A percentile compares a stretch with the other conserved stretches of the same genome.
phyloP scores from a whole-genome alignment of 2,113 vertebrate genomes.

The Cathartes aura region DNA sequence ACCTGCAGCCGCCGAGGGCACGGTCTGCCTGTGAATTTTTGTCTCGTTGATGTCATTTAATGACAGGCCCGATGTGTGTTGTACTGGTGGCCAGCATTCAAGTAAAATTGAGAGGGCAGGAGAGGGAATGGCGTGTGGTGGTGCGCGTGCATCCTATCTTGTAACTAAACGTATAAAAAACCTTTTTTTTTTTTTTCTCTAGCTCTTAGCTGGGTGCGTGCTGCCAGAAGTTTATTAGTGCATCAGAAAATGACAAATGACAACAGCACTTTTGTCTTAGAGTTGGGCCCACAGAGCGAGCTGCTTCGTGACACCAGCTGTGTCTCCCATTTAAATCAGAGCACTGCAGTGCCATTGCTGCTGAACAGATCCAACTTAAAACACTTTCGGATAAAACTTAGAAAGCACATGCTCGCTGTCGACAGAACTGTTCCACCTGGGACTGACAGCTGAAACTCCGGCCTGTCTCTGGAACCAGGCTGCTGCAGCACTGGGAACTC shows the following conservation, averaged over 20 bases:
- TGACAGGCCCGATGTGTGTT: background rate
- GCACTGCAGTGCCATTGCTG: no score
- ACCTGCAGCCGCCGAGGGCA: background rate
- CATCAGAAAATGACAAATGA: background rate
- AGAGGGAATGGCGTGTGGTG: fast-evolving
- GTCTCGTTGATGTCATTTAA: background rate
- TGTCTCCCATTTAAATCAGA: background rate
- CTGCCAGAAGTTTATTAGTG: background rate
- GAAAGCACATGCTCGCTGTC: fast-evolving
- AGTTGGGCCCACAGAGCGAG: background rate
- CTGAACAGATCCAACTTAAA: background rate
- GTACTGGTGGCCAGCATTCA: no score
- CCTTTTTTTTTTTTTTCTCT: background rate
- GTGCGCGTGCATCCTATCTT: no score
- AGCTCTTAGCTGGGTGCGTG: background rate
- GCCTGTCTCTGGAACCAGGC: background rate
- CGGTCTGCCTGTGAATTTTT: background rate
- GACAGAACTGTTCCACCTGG: no score
- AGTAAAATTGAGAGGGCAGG: background rate
- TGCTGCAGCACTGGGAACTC: background rate
- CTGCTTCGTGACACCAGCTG: no score
- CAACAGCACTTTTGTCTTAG: fast-evolving
- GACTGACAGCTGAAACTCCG: no score
- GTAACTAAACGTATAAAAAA: background rate
- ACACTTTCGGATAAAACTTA: fast-evolving